Conservation (phyloP, 1,140 invertebrate genomes). For the Brachionus manjavacas region DNA sequence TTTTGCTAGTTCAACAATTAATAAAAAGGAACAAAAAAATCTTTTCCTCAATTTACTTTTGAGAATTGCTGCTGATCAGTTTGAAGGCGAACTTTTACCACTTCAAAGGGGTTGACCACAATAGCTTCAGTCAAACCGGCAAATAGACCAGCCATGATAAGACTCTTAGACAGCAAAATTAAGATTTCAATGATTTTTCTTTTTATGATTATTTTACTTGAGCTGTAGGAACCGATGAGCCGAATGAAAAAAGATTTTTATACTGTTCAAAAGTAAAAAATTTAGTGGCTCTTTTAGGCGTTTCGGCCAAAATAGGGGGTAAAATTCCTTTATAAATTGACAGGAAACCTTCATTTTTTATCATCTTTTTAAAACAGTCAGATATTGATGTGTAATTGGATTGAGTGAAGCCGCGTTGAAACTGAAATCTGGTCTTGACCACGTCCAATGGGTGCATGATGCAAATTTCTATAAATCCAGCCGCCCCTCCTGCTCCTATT, state of each 20-base stretch:
- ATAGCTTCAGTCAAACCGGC: conserved; percentile 81
- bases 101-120: conserved; percentile 87
- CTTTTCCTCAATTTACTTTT: conserved; percentile 45
- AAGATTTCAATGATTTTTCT: conserved; percentile 39
- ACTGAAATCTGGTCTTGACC: conserved; percentile 79
- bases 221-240: conserved; percentile 52
- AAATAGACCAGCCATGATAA: conserved; percentile 74
- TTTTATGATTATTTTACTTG: conserved; percentile 43
- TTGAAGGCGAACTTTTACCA: conserved; percentile 76
- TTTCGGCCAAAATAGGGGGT: conserved; percentile 85
- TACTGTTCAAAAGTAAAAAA: conserved; percentile 89
- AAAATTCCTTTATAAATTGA: conserved; percentile 77
- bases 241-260: conserved; percentile 76
- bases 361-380: conserved; percentile 84
- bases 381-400: conserved; percentile 71
- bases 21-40: background rate
- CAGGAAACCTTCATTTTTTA: conserved; percentile 68
- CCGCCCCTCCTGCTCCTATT: conserved; percentile 78
- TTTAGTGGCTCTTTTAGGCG: conserved; percentile 85
- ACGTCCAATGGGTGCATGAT: conserved; percentile 91
- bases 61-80: conserved; percentile 55
- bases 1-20: conserved; percentile 59
- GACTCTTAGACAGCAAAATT: conserved; percentile 64
- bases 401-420: conserved; percentile 65
- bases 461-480: conserved; percentile 83